Evolutionary conservation across 2,888 invertebrate genomes (phyloP).

Genomic region (Drosophila fungiperda): DNA sequence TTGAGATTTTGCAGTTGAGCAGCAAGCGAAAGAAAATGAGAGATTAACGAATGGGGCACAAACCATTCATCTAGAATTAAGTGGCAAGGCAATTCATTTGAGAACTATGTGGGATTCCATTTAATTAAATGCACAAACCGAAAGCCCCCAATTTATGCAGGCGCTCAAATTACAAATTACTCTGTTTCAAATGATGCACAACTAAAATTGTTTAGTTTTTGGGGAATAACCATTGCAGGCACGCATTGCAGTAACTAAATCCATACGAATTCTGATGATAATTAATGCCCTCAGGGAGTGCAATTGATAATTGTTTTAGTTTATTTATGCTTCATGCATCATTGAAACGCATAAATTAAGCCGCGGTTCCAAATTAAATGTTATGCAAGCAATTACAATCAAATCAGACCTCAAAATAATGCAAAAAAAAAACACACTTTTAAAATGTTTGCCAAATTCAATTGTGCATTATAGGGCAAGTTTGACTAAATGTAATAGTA

Average conservation of each 20-base stretch:
- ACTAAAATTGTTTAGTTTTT: background rate
- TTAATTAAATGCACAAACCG: constrained; percentile 54
- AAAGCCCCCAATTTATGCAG: constrained; percentile 24
- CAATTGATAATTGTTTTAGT: constrained; percentile 11
- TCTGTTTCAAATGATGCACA: constrained; percentile 31
- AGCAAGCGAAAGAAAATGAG: background rate
- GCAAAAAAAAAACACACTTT: background rate
- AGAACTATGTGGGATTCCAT: constrained; percentile 50
- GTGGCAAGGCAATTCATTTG: constrained; percentile 37
- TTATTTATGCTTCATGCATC: constrained; percentile 36
- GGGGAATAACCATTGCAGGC: background rate
- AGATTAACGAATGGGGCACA: constrained; percentile 16
- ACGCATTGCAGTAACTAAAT: background rate
- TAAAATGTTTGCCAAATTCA: background rate
- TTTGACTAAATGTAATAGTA: constrained; percentile 1
- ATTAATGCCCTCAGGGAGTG: background rate
- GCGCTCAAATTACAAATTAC: constrained; percentile 31
- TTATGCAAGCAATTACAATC: constrained; percentile 7
- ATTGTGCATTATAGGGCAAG: background rate
- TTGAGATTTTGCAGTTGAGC: constrained; percentile 23
- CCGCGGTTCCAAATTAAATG: constrained; percentile 30
- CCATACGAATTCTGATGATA: background rate
- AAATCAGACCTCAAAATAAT: background rate
- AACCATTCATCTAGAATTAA: constrained; percentile 39
- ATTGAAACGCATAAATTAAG: constrained; percentile 43